Evolutionary conservation across 1,140 invertebrate species (phyloP).

Genomic region (Dufourea novaeangliae): DNA sequence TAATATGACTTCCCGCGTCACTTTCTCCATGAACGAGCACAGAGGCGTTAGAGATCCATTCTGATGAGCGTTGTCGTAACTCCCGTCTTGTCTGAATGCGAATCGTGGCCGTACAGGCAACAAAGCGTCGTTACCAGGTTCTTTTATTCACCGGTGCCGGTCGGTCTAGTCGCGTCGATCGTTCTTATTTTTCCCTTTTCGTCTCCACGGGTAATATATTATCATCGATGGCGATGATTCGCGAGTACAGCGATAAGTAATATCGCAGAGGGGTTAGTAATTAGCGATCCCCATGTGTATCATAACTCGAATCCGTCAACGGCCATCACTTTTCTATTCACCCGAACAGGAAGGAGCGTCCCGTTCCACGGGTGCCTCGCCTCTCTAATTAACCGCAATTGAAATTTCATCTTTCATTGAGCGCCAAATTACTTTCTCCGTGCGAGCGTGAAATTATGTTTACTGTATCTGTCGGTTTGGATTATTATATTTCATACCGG

Average conservation of each 20-base stretch:
- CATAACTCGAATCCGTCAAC: conserved; percentile 57
- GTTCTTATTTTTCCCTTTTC: not conserved
- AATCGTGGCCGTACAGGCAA: not conserved
- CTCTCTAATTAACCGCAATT: conserved; percentile 48
- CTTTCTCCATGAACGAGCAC: not conserved
- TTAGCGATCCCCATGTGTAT: conserved; percentile 47
- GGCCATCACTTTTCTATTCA: conserved; percentile 46
- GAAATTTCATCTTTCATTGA: conserved; percentile 55
- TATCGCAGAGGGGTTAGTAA: conserved; percentile 26
- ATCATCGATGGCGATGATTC: conserved; percentile 53
- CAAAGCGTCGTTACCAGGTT: conserved; percentile 18
- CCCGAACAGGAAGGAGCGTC: conserved; percentile 38
- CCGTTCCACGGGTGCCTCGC: conserved; percentile 13
- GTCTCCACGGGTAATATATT: conserved; percentile 10
- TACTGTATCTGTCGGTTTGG: conserved; percentile 15
- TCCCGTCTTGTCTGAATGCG: not conserved
- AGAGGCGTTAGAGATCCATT: not conserved
- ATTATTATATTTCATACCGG: conserved; percentile 10
- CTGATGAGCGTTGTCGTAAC: not conserved
- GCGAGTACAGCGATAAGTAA: conserved; percentile 41
- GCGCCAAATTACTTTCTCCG: conserved; percentile 28
- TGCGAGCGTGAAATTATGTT: conserved; percentile 37
- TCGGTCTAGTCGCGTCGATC: not conserved
- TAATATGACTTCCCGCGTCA: too few relatives aligned
- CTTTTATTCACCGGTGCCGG: not conserved